phyloP scores from a whole-genome alignment of 2,888 invertebrate genomes.

The Drosophila mimetica region DNA sequence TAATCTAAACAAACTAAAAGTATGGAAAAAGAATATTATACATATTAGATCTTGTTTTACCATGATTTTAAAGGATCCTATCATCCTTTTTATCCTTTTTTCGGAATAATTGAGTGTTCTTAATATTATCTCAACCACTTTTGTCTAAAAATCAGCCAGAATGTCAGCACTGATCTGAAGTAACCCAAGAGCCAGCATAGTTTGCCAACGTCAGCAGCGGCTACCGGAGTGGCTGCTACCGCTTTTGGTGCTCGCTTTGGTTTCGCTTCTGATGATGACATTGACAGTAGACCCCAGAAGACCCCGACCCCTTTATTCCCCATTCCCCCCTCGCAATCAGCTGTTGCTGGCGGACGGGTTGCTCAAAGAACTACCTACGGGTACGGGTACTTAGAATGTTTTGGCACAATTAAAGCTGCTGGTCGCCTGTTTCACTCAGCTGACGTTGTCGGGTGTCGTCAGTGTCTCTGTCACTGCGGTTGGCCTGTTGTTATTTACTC shows the following conservation, averaged over 20 bases:
- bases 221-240: constrained; percentile 28
- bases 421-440: constrained; percentile 47
- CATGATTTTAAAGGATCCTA: too few species aligned
- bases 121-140: not conserved
- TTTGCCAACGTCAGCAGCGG: constrained; percentile 72
- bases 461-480: constrained; percentile 38
- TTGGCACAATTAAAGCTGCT: constrained; percentile 76
- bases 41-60: too few species aligned
- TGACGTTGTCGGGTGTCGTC: constrained; percentile 47
- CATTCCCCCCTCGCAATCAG: constrained; percentile 57
- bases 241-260: constrained; percentile 10
- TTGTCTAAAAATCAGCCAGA: not conserved
- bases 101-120: too few species aligned
- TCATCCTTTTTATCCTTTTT: too few species aligned
- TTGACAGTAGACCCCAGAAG: constrained; percentile 31
- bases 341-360: constrained; percentile 60
- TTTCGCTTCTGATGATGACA: constrained; percentile 44
- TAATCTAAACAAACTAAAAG: too few species aligned
- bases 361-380: constrained; percentile 56
- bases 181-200: constrained; percentile 70
- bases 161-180: constrained; percentile 25
- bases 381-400: constrained; percentile 69
- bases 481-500: constrained; percentile 36
- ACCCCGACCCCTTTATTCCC: not conserved
- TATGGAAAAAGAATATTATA: too few species aligned